These are phyloP conservation scores for Caenorhabditis doughertyi DNA, from an alignment of 2,888 invertebrate species.

Conservation along the genomic window DNA sequence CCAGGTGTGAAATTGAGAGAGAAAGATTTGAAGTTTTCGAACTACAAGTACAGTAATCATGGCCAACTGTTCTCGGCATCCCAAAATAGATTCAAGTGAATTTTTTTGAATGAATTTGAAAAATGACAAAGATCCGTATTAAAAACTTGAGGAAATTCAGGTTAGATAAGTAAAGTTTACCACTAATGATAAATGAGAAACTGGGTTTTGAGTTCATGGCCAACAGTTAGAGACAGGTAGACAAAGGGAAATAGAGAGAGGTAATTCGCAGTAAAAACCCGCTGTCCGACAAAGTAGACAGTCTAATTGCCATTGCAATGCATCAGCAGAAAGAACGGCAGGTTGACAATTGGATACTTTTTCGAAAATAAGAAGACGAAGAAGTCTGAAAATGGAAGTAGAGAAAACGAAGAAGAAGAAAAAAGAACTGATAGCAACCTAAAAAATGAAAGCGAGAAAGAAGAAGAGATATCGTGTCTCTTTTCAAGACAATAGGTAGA, in stretches of 20 bases:
- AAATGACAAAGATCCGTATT: background rate
- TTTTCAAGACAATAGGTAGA: constrained; percentile 19
- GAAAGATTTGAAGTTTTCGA: background rate
- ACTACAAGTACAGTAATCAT: background rate
- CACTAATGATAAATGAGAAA: constrained; percentile 14
- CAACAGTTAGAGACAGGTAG: constrained; percentile 10
- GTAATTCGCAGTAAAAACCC: constrained; percentile 4
- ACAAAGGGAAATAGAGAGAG: no score
- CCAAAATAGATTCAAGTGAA: no score
- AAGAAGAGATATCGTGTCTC: constrained; percentile 19
- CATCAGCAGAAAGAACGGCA: constrained; percentile 27
- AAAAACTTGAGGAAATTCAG: no score
- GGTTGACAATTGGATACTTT: background rate
- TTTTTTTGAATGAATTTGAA: background rate
- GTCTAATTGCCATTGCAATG: constrained; percentile 50
- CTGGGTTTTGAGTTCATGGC: constrained; percentile 54
- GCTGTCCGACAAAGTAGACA: background rate
- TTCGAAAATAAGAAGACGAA: constrained; percentile 1
- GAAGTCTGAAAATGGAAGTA: constrained; percentile 26
- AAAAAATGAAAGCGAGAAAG: constrained; percentile 4
- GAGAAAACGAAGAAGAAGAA: no score
- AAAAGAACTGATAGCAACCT: constrained; percentile 15
- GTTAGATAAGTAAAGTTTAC: background rate
- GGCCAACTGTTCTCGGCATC: no score
- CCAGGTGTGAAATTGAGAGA: no score